Percentiles rank a stretch among this genome's conserved stretches.
Evolutionary conservation across 1,140 invertebrate genomes (phyloP).

Genomic region (Scaptodrosophila lebanonensis): DNA sequence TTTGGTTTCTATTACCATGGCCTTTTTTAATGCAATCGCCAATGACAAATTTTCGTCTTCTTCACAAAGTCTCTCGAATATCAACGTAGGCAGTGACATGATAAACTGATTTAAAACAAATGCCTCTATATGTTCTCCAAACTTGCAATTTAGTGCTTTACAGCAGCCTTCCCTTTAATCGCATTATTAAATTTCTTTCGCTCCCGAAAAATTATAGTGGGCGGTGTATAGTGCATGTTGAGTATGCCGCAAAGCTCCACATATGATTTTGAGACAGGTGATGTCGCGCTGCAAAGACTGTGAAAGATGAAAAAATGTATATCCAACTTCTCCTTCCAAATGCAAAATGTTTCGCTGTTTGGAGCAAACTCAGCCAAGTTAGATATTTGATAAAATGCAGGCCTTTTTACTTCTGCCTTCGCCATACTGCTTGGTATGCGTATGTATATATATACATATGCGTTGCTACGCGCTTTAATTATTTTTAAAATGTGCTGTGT

Average conservation of each 20-base stretch:
- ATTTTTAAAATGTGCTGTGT: no score
- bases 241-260: constrained; percentile 4
- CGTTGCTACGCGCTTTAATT: no score
- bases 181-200: constrained; percentile 11
- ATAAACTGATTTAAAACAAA: no score
- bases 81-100: no score
- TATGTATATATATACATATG: no score
- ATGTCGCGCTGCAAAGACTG: constrained; percentile 2
- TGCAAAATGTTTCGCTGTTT: no score
- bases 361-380: no score
- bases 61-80: constrained; percentile 4
- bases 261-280: constrained; percentile 4
- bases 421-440: no score
- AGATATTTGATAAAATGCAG: no score
- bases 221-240: constrained; percentile 6
- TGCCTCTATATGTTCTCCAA: no score
- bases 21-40: constrained; percentile 1
- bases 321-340: constrained; percentile 1
- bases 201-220: constrained; percentile 13
- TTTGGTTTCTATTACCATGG: constrained; percentile 6
- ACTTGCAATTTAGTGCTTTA: constrained; percentile 3
- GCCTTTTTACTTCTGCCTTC: no score
- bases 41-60: background rate
- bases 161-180: background rate
- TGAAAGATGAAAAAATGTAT: constrained; percentile 1